Conservation (phyloP, 2,888 invertebrate species). For the Sisyra terminalis region DNA sequence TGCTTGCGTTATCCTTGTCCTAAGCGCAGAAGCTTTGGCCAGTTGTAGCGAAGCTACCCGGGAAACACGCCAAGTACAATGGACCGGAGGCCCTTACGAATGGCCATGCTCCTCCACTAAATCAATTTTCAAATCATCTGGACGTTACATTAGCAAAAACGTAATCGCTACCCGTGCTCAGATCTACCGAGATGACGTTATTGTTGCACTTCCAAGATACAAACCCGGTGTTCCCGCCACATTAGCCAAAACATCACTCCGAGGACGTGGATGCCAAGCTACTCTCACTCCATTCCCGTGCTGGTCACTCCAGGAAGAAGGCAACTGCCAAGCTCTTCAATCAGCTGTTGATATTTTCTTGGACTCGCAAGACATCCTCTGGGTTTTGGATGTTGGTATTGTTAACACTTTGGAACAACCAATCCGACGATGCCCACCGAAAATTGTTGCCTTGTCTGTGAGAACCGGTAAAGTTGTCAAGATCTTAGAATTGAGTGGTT, state of each 20-base stretch:
- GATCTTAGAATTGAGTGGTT: slow-evolving; percentile 38
- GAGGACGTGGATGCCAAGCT: slow-evolving; percentile 28
- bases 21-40: slow-evolving; percentile 3
- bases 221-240: slow-evolving; percentile 50
- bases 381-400: slow-evolving; percentile 56
- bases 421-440: slow-evolving; percentile 46
- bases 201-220: slow-evolving; percentile 31
- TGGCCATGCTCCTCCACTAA: slow-evolving; percentile 35
- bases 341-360: slow-evolving; percentile 50
- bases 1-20: not conserved
- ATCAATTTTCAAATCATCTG: slow-evolving; percentile 36
- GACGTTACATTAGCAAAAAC: slow-evolving; percentile 37
- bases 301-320: slow-evolving; percentile 44
- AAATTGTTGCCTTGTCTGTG: slow-evolving; percentile 44
- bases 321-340: slow-evolving; percentile 45
- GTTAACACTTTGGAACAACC: slow-evolving; percentile 49
- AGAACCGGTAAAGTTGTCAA: slow-evolving; percentile 43
- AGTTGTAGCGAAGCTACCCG: slow-evolving; percentile 7
- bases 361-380: slow-evolving; percentile 45
- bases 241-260: slow-evolving; percentile 35
- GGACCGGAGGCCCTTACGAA: slow-evolving; percentile 29
- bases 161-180: slow-evolving; percentile 41
- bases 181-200: slow-evolving; percentile 34
- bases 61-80: slow-evolving; percentile 15
- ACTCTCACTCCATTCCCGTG: slow-evolving; percentile 42